These are phyloP conservation scores for Epizoanthus fatuus DNA, from an alignment of 92 coral and sea anemone species.

Conservation along the genomic window DNA sequence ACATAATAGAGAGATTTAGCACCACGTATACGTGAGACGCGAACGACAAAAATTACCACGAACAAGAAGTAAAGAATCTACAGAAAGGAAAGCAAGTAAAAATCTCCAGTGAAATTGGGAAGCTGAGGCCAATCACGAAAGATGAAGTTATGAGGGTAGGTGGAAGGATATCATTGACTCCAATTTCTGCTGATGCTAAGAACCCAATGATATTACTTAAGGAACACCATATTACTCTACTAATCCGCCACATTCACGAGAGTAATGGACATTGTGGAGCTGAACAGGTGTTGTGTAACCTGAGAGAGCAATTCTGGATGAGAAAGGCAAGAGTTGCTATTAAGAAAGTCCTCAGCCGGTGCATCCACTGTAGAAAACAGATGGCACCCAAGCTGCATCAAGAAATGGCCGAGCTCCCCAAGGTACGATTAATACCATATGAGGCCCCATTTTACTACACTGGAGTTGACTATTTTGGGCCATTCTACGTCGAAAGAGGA, in stretches of 20 bases:
- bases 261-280: constrained; percentile 66
- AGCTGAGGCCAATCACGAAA: constrained; percentile 56
- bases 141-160: constrained; percentile 46
- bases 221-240: constrained; percentile 32
- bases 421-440: constrained; percentile 52
- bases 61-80: constrained; percentile 45
- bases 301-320: constrained; percentile 60
- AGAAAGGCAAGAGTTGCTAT: constrained; percentile 59
- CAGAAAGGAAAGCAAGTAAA: constrained; percentile 39
- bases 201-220: constrained; percentile 57
- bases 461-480: constrained; percentile 73
- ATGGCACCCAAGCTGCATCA: constrained; percentile 36
- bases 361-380: constrained; percentile 49
- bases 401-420: constrained; percentile 58
- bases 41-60: too few species aligned
- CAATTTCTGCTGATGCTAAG: constrained; percentile 57
- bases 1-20: too few species aligned
- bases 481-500: constrained; percentile 69
- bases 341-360: constrained; percentile 36
- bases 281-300: constrained; percentile 45
- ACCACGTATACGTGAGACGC: too few species aligned
- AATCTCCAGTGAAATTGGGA: constrained; percentile 27
- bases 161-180: constrained; percentile 48
- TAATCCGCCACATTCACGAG: constrained; percentile 42
- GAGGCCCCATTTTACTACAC: constrained; percentile 55